Conservation (phyloP, 2,113 vertebrate species). For the Cricetomys ansorgei region DNA sequence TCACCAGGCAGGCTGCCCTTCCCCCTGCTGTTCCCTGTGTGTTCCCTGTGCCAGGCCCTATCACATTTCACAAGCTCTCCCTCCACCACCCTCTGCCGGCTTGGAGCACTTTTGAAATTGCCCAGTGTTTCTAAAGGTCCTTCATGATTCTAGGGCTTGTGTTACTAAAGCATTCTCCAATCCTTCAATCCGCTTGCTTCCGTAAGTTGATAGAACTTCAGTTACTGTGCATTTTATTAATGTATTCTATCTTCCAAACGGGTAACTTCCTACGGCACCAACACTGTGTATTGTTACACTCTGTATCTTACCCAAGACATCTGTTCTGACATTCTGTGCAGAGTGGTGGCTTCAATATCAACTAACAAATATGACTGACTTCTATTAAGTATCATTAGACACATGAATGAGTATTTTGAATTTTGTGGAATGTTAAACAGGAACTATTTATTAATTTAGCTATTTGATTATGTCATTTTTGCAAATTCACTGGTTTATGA, state of each 20-base stretch:
- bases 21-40: not conserved
- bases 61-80: not conserved
- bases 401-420: not conserved
- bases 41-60: not conserved
- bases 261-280: not conserved
- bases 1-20: not conserved
- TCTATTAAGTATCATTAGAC: constrained; percentile 1
- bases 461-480: constrained; percentile 31
- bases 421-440: constrained; percentile 13
- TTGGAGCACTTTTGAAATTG: not conserved
- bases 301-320: not conserved
- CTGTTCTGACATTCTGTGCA: constrained; percentile 20
- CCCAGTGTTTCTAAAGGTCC: not conserved
- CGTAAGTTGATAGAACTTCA: not conserved
- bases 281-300: not conserved
- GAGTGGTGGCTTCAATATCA: not conserved
- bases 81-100: not conserved
- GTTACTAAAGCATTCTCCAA: not conserved
- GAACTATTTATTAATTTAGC: constrained; percentile 1
- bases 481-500: not conserved
- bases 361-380: constrained; percentile 37
- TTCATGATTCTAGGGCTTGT: not conserved
- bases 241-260: not conserved
- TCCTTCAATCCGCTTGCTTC: not conserved
- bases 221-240: not conserved